These are phyloP conservation scores for Apostichopus parvimensis DNA, from an alignment of 35 echinoderm and acorn worm species.

Conservation along the genomic window DNA sequence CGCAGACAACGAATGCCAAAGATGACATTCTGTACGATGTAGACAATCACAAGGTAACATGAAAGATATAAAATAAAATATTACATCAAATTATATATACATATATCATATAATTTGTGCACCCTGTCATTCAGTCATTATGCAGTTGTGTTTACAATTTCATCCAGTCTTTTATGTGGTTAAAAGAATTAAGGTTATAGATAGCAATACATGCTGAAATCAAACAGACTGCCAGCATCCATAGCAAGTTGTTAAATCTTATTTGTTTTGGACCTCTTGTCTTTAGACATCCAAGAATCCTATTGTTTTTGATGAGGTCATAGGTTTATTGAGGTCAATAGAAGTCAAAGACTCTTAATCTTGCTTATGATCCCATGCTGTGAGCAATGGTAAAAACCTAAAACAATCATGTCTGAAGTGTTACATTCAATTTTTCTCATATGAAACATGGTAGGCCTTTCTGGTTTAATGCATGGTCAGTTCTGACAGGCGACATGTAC, in stretches of 20 bases:
- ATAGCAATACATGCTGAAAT: no score
- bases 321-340: not conserved
- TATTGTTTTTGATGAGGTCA: no score
- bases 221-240: no score
- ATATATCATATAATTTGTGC: no score
- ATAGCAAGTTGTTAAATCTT: no score
- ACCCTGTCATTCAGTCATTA: no score
- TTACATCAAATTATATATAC: not conserved
- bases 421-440: no score
- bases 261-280: no score
- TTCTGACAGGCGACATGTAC: not conserved
- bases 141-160: no score
- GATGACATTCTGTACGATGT: constrained; percentile 91
- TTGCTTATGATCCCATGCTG: not conserved
- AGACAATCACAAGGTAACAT: constrained; percentile 85
- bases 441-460: not conserved
- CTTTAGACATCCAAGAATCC: no score
- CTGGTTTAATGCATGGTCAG: not conserved
- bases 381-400: not conserved
- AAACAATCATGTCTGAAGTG: not conserved
- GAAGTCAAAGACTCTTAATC: not conserved
- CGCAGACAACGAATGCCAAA: constrained; percentile 56
- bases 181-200: no score
- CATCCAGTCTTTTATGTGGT: no score
- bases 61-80: not conserved